Conservation (phyloP, 2,888 invertebrate species). For the Tortricodes alternella region DNA sequence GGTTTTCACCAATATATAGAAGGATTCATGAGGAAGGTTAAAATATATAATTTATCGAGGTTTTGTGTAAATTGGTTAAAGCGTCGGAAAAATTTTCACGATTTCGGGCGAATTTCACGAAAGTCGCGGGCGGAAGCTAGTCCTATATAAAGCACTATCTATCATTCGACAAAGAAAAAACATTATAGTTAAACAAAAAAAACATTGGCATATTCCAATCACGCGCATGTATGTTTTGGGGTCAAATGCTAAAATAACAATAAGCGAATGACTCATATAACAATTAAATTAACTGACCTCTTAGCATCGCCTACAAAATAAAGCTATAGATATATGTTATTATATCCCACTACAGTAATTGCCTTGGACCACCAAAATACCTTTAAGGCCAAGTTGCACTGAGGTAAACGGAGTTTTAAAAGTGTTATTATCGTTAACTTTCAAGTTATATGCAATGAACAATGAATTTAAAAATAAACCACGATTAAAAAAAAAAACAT, state of each 20-base stretch:
- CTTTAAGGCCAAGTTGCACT: slow-evolving; percentile 1
- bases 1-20: no score
- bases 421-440: not conserved
- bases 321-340: not conserved
- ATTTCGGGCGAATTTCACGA: no score
- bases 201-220: no score
- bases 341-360: not conserved
- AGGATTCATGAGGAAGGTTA: no score
- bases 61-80: no score
- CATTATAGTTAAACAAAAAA: no score
- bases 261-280: not conserved
- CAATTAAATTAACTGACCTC: slow-evolving; percentile 9
- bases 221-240: not conserved
- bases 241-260: not conserved
- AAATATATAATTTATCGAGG: no score
- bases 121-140: no score
- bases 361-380: slow-evolving; percentile 11
- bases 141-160: no score
- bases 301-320: not conserved
- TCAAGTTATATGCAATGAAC: no score
- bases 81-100: no score
- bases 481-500: not conserved
- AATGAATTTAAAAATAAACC: not conserved
- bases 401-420: not conserved
- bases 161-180: no score